Percentiles rank a stretch among this genome's conserved stretches.
Conservation (phyloP, 2,113 vertebrate species). For the Cisticola juncidis region DNA sequence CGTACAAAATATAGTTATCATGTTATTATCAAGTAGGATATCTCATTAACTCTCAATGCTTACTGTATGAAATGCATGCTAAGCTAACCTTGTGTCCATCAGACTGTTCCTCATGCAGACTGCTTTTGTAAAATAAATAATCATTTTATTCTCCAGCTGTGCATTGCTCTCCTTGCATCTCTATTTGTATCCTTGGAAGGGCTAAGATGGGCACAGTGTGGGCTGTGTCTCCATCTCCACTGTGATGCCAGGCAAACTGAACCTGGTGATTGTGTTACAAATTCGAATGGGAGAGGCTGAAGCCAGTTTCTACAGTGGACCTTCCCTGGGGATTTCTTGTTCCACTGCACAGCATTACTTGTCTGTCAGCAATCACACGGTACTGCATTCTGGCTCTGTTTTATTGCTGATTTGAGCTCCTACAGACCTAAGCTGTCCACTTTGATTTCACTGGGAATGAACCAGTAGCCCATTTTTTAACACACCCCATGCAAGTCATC, state of each 20-base stretch:
- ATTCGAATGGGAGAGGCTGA: not conserved
- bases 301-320: fast-evolving
- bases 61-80: not conserved
- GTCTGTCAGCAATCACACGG: not conserved
- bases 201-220: fast-evolving
- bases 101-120: not conserved
- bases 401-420: not conserved
- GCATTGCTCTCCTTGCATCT: not conserved
- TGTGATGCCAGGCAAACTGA: not conserved
- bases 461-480: not conserved
- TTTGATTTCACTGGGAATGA: not conserved
- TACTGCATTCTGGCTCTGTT: not conserved
- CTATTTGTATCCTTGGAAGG: not conserved
- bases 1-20: fast-evolving
- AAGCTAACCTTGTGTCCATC: not conserved
- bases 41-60: not conserved
- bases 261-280: not conserved
- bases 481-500: not conserved
- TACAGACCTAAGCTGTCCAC: not conserved
- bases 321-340: not conserved
- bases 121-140: not conserved
- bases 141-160: not conserved
- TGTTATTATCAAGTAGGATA: not conserved
- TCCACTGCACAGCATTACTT: fast-evolving
- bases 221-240: not conserved